Conservation (phyloP, 2,888 invertebrate genomes). For the Cosmopolites sordidus region DNA sequence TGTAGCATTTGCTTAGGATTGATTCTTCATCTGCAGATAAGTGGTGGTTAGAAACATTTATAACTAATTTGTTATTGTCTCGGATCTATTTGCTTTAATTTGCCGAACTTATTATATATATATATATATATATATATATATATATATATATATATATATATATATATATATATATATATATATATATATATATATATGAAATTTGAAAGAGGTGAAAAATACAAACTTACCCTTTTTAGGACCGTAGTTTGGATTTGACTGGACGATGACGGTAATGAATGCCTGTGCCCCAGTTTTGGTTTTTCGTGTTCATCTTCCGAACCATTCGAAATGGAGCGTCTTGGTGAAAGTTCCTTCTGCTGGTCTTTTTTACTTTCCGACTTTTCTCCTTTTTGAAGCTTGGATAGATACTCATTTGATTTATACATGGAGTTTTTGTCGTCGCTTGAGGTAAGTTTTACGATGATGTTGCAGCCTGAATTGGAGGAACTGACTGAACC, state of each 20-base stretch:
- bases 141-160: too few species aligned
- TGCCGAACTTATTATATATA: too few species aligned
- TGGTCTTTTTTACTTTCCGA: conserved; percentile 31
- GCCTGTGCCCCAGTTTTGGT: background rate
- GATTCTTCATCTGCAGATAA: too few species aligned
- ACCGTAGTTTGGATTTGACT: background rate
- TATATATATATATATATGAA: too few species aligned
- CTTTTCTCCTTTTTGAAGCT: conserved; percentile 44
- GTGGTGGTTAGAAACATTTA: too few species aligned
- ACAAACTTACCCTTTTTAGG: conserved; percentile 9
- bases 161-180: too few species aligned
- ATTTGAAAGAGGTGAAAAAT: too few species aligned
- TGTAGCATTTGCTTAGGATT: too few species aligned
- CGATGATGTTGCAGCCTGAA: conserved; percentile 46
- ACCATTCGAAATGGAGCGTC: background rate
- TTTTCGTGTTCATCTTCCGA: conserved; percentile 5
- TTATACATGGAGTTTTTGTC: conserved; percentile 35
- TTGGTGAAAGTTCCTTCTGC: background rate
- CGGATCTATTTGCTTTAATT: too few species aligned
- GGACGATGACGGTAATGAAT: background rate
- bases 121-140: too few species aligned
- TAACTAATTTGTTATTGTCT: too few species aligned
- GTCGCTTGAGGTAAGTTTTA: conserved; percentile 37
- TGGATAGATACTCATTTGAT: conserved; percentile 43
- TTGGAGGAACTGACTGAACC: conserved; percentile 48